Evolutionary conservation across 2,797 vertebrate genomes (phyloP).

Genomic region (Gobionotothen gibberifrons): DNA sequence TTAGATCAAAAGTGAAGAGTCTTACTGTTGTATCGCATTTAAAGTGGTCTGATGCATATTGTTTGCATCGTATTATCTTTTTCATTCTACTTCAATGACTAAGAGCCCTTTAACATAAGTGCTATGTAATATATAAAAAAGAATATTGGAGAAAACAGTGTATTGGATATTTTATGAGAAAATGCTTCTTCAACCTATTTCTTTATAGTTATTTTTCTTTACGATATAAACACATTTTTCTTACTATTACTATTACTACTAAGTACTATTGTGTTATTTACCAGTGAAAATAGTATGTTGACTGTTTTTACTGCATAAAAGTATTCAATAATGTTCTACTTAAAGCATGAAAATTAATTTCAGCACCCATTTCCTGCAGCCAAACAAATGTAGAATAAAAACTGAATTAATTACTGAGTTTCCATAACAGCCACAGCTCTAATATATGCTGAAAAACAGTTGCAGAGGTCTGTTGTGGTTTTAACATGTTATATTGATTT

Average conservation of each 20-base stretch:
- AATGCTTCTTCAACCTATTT: background rate
- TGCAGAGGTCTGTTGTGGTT: constrained; percentile 22
- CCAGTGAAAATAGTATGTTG: background rate
- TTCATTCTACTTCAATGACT: background rate
- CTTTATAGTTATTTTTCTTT: background rate
- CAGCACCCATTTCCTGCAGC: background rate
- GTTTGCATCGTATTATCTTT: constrained; percentile 2
- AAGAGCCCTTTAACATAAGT: background rate
- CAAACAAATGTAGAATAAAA: constrained; percentile 3
- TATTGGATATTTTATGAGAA: background rate
- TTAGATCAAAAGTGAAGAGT: constrained; percentile 1
- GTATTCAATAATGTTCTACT: background rate
- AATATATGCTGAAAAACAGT: constrained; percentile 19
- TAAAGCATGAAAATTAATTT: background rate
- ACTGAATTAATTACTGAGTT: background rate
- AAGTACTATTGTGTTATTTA: background rate
- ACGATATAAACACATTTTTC: background rate
- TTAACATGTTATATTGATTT: constrained; percentile 35
- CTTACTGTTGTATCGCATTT: constrained; percentile 1
- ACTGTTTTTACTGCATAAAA: background rate
- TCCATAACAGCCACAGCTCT: background rate
- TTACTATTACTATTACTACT: background rate
- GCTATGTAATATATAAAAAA: background rate
- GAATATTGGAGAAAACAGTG: background rate
- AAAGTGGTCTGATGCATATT: constrained; percentile 6